phyloP scores from a whole-genome alignment of 2,113 vertebrate species.

The Antechinus flavipes region DNA sequence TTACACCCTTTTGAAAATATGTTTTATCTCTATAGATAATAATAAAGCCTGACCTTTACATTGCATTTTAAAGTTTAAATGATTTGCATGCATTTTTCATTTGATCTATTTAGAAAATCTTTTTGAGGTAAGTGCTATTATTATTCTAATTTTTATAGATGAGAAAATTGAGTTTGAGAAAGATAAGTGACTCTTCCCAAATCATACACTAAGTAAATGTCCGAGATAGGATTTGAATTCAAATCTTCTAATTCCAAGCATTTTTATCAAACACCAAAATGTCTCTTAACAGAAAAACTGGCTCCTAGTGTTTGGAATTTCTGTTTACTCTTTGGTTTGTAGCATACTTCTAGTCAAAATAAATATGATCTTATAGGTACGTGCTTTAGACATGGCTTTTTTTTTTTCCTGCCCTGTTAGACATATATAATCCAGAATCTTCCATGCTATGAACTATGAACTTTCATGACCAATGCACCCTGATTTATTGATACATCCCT shows the following conservation, averaged over 20 bases:
- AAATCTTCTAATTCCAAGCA: not conserved
- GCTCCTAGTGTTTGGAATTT: not conserved
- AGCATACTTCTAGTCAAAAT: not conserved
- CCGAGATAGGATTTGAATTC: not conserved
- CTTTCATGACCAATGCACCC: not conserved
- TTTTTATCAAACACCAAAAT: not conserved
- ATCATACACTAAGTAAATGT: not conserved
- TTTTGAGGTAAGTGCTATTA: not conserved
- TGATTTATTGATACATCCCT: not conserved
- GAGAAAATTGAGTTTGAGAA: not conserved
- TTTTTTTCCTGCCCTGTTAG: not conserved
- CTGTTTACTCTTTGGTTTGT: not conserved
- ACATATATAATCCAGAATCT: not conserved
- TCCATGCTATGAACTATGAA: not conserved
- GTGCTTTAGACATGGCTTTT: not conserved
- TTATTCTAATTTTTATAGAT: not conserved
- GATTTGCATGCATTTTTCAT: not conserved
- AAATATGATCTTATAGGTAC: not conserved
- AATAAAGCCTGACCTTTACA: not conserved
- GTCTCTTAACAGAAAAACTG: not conserved
- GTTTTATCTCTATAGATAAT: not conserved
- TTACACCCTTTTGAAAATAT: not conserved
- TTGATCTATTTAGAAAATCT: not conserved
- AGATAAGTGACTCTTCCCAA: not conserved
- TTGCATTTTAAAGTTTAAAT: not conserved